Percentiles rank a stretch among this genome's conserved stretches.
Conservation (phyloP, 2,113 vertebrate species). For the Mesoclemmys tuberculata region DNA sequence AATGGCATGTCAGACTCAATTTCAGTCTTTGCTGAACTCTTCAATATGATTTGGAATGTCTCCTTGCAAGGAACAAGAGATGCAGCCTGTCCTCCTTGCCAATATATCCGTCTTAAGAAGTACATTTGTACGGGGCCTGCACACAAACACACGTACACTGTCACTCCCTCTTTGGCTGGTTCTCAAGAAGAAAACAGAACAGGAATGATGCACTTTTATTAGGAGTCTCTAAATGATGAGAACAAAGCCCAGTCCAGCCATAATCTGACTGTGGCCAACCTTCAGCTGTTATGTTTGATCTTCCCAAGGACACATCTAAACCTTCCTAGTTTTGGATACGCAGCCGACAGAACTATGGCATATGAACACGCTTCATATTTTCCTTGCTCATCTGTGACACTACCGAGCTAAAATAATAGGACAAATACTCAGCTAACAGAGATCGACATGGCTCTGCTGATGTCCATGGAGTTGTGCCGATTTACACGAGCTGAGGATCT, state of each 20-base stretch:
- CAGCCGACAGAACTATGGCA: background rate
- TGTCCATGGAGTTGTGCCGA: accelerated
- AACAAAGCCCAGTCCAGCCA: background rate
- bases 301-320: background rate
- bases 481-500: accelerated
- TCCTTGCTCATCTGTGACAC: background rate
- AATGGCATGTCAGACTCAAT: accelerated
- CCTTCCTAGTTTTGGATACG: background rate
- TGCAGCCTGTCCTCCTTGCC: accelerated
- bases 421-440: background rate
- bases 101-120: accelerated
- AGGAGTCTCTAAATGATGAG: accelerated
- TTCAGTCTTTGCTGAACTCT: background rate
- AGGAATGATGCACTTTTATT: accelerated
- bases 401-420: accelerated
- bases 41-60: background rate
- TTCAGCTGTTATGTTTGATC: background rate
- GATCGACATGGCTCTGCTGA: background rate
- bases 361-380: background rate
- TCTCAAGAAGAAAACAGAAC: accelerated
- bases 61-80: background rate
- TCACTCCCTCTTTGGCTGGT: background rate
- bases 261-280: accelerated
- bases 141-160: accelerated
- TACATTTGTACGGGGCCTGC: accelerated